A percentile compares a stretch with the other conserved stretches of the same genome.
Conservation (phyloP, 2,797 vertebrate species). For the Gymnothorax reevesii region DNA sequence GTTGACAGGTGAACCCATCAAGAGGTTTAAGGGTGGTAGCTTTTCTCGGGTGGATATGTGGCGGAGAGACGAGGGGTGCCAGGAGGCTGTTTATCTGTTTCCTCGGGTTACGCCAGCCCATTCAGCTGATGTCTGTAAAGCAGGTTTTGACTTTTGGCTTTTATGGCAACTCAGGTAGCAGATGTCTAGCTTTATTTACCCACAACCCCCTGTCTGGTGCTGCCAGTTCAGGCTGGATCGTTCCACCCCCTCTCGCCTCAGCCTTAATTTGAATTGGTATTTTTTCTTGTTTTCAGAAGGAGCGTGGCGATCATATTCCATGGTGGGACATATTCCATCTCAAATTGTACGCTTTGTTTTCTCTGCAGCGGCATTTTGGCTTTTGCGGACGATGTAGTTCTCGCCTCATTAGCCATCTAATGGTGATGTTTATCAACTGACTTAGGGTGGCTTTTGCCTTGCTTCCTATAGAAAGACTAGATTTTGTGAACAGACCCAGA, state of each 20-base stretch:
- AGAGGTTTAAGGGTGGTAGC: constrained; percentile 24
- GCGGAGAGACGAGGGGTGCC: neutral
- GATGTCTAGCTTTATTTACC: constrained; percentile 67
- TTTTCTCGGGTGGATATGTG: constrained; percentile 12
- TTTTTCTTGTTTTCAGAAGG: constrained; percentile 46
- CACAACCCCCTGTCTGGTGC: constrained; percentile 64
- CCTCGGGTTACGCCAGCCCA: constrained; percentile 38
- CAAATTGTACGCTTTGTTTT: constrained; percentile 46
- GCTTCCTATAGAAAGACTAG: no score
- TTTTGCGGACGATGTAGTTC: constrained; percentile 32
- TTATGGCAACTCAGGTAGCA: constrained; percentile 41
- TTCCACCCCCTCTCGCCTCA: constrained; percentile 48
- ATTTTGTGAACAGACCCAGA: no score
- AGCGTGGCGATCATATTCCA: constrained; percentile 59
- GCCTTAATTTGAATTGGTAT: constrained; percentile 57
- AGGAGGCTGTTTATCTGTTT: constrained; percentile 45
- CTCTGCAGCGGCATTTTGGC: constrained; percentile 44
- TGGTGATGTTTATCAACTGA: no score
- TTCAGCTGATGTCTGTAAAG: constrained; percentile 46
- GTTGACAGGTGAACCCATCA: neutral
- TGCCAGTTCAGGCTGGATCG: constrained; percentile 65
- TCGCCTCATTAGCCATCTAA: neutral
- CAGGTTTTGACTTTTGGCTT: constrained; percentile 54
- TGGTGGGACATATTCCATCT: constrained; percentile 49
- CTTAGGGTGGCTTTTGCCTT: no score